Conservation (phyloP, 37 sponge, comb jelly and placozoan genomes). For the Aplysina aerophoba region DNA sequence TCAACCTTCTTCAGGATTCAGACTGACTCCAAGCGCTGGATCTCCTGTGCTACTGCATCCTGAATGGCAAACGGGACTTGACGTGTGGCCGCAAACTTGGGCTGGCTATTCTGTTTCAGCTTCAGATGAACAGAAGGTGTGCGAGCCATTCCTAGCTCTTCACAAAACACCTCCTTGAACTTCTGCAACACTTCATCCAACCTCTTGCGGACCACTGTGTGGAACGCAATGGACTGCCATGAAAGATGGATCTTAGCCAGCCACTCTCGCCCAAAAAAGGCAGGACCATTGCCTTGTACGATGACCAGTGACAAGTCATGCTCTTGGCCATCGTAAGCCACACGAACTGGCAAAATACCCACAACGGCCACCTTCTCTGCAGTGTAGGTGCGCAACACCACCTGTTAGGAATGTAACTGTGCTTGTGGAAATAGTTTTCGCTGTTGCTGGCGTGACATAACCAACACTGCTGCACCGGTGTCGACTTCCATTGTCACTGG, state of each 20-base stretch:
- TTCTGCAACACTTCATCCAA: not conserved
- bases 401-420: not conserved
- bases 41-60: no score
- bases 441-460: not conserved
- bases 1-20: no score
- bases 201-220: not conserved
- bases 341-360: not conserved
- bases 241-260: not conserved
- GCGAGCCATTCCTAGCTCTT: no score
- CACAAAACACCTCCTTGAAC: not conserved
- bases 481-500: slow-evolving; percentile 27
- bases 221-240: not conserved
- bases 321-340: not conserved
- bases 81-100: no score
- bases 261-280: slow-evolving; percentile 29
- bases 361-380: not conserved
- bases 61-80: no score
- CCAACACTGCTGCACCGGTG: slow-evolving; percentile 24
- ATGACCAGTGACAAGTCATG: not conserved
- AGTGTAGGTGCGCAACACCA: slow-evolving; percentile 24
- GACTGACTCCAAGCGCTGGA: no score
- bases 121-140: no score
- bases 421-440: not conserved
- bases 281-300: slow-evolving; percentile 24
- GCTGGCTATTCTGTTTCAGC: no score